A percentile compares a stretch with the other conserved stretches of the same genome.
phyloP scores from a whole-genome alignment of 2,113 vertebrate species.

The Muntiacus muntjak region DNA sequence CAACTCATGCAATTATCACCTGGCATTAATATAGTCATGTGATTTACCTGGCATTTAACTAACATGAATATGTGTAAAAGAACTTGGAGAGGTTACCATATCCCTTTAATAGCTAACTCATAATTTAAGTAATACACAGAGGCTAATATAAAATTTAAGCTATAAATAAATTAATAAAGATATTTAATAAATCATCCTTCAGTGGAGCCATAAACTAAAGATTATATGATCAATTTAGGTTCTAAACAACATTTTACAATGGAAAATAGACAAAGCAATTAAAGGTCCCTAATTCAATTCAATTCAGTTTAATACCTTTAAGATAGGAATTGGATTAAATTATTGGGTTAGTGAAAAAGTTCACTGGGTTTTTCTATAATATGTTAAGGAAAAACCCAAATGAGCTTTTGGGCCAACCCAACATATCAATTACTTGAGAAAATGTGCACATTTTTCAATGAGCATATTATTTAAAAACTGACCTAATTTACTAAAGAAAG shows the following conservation, averaged over 20 bases:
- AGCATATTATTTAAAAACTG: slow-evolving; percentile 39
- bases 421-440: slow-evolving; percentile 47
- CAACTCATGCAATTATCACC: neutral
- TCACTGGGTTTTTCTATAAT: neutral
- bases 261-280: slow-evolving; percentile 51
- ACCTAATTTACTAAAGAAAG: slow-evolving; percentile 53
- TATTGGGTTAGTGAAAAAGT: neutral
- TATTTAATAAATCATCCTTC: slow-evolving; percentile 9
- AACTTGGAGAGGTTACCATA: neutral
- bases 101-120: slow-evolving; percentile 14
- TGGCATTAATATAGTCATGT: neutral
- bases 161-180: slow-evolving; percentile 49
- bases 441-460: slow-evolving; percentile 35
- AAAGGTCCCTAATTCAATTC: slow-evolving; percentile 35
- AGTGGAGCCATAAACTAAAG: slow-evolving; percentile 5
- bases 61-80: neutral
- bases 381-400: neutral
- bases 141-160: neutral
- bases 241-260: slow-evolving; percentile 35
- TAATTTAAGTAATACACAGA: slow-evolving; percentile 4
- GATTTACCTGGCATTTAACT: slow-evolving; percentile 33
- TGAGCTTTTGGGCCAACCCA: neutral
- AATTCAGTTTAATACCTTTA: slow-evolving; percentile 28
- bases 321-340: slow-evolving; percentile 29
- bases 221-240: neutral